Evolutionary conservation across 2,888 invertebrate species (phyloP).

Genomic region (Brenthis daphne): DNA sequence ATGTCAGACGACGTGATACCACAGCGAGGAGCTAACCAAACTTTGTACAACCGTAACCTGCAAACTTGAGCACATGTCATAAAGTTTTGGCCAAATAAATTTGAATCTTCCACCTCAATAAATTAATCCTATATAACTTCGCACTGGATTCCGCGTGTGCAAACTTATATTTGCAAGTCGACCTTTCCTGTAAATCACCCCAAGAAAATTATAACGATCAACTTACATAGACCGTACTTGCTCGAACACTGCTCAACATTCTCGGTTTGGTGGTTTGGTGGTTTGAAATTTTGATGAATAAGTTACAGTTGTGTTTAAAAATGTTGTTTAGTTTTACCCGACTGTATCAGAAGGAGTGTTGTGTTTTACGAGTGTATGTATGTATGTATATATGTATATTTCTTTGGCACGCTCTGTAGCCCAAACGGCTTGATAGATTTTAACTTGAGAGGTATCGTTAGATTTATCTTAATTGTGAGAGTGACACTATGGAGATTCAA

Average conservation of each 20-base stretch:
- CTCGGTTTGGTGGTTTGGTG: slow-evolving; percentile 26
- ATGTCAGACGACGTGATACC: slow-evolving; percentile 47
- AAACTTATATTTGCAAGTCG: slow-evolving; percentile 22
- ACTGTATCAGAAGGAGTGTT: too few relatives aligned
- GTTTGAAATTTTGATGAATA: slow-evolving; percentile 16
- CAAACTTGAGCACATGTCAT: slow-evolving; percentile 20
- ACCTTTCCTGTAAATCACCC: slow-evolving; percentile 29
- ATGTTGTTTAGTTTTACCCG: too few relatives aligned
- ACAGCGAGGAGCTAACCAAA: slow-evolving; percentile 28
- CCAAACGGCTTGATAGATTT: too few relatives aligned
- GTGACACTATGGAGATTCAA: too few relatives aligned
- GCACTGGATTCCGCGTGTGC: slow-evolving; percentile 7
- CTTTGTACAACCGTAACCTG: slow-evolving; percentile 27
- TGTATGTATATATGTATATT: too few relatives aligned
- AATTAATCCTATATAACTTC: slow-evolving; percentile 17
- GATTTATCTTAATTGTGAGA: too few relatives aligned
- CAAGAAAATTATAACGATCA: slow-evolving; percentile 37
- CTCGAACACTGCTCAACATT: slow-evolving; percentile 30
- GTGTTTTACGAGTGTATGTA: too few relatives aligned
- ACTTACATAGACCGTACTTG: slow-evolving; percentile 31
- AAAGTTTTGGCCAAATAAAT: slow-evolving; percentile 19
- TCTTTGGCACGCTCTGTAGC: too few relatives aligned
- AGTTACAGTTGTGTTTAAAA: neutral
- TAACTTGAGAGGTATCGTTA: too few relatives aligned
- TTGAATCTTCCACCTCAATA: slow-evolving; percentile 17